Conservation (phyloP, 1,140 invertebrate genomes). For the Plutomurus gul region DNA sequence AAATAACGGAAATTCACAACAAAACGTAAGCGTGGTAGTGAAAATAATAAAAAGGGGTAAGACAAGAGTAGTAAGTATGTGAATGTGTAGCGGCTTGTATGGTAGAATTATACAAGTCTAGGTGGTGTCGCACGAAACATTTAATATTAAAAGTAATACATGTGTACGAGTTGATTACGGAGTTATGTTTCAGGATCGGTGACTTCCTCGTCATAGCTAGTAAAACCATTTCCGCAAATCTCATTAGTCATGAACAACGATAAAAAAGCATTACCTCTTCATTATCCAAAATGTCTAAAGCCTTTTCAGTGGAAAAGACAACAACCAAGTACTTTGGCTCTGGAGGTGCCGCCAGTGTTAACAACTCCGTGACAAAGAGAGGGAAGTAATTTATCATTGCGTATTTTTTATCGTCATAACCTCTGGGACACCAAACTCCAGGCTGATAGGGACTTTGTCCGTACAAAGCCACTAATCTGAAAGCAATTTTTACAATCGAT, state of each 20-base stretch:
- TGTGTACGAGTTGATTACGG: neutral
- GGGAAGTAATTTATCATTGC: conserved; percentile 52
- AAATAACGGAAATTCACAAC: no score
- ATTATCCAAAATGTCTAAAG: conserved; percentile 5
- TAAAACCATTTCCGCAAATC: conserved; percentile 1
- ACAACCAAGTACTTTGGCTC: conserved; percentile 46
- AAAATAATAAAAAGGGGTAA: no score
- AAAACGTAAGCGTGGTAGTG: no score
- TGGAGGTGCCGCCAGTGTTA: conserved; percentile 37
- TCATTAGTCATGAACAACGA: neutral
- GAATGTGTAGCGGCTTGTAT: no score
- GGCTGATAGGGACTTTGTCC: conserved; percentile 35
- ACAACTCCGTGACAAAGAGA: conserved; percentile 48
- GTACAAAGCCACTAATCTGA: conserved; percentile 46
- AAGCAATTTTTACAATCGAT: neutral
- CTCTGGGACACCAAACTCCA: conserved; percentile 51
- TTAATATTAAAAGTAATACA: neutral
- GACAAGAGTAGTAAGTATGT: no score
- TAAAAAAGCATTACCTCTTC: neutral
- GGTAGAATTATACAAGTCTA: no score
- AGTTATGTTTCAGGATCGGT: neutral
- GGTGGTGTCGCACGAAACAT: neutral
- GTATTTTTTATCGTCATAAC: conserved; percentile 49
- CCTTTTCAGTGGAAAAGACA: conserved; percentile 35
- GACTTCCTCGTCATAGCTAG: neutral